Base-by-base conservation (phyloP, 2,888 invertebrate species). In the Chloroclystis v-ata region DNA sequence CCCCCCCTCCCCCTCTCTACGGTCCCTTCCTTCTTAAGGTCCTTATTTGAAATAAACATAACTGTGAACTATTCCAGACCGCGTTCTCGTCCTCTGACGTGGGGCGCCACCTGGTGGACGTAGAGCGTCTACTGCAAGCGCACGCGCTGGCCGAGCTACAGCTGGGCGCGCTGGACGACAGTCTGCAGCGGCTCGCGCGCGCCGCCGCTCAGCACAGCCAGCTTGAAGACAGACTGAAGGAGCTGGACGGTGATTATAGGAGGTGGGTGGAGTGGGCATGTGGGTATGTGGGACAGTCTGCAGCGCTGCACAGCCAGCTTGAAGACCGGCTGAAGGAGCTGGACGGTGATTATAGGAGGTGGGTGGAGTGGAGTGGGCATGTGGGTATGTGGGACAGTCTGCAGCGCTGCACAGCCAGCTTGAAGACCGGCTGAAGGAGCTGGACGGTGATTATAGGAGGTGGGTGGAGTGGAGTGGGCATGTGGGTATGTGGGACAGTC, bases 51-150 rank as follows among this genome's bases (percentile, higher is more conserved):
- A n/a, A n/a, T n/a, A n/a, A n/a, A n/a, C n/a, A n/a, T n/a, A n/a
- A n/a, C n/a, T n/a, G n/a, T n/a, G n/a, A n/a, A n/a, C n/a, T n/a
- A n/a, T n/a, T 25, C 7, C 71, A 92, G 92, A 77, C 90, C 0
- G 90, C 91, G 59, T 92, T 95, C 77, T 91, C 92, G 51, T 95
- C 96, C 0, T 94, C 92, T 42, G 98, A 98, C 72, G 94, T 95
- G 2, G 98, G 98, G 0, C 95, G 97, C 0, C 99, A 99, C 87
- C 86, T 99, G 40, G 89, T 97, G 52, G 98, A 96, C 28, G 98
- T 97, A 6, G 98, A 99, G 76, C 97, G 99, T 57, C 87, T 98
- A 30, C 84, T 99, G 44, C 98, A 98, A 64, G 97, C 97, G 52
- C 98, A 99, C 80, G 95, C 95, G 10, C 86, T 99, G 35, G 94